Conservation (phyloP, 2,888 invertebrate genomes). For the Microdon myrmicae region DNA sequence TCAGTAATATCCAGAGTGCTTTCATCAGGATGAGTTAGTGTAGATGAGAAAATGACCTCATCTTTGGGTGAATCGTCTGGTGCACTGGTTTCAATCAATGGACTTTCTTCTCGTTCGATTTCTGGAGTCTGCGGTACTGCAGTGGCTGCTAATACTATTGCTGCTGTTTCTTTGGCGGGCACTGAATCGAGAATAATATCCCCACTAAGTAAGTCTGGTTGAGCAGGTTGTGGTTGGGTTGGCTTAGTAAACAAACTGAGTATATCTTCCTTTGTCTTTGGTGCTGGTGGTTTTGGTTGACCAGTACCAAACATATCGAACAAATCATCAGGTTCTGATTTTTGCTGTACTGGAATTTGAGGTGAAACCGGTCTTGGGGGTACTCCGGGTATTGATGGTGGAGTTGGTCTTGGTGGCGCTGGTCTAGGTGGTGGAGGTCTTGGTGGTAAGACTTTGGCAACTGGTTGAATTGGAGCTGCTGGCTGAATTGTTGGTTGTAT, state of each 20-base stretch:
- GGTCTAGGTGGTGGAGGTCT: constrained; percentile 67
- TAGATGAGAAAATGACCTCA: constrained; percentile 61
- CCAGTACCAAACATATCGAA: constrained; percentile 70
- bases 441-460: constrained; percentile 68
- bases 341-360: constrained; percentile 59
- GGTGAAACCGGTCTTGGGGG: constrained; percentile 64
- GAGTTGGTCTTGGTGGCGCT: constrained; percentile 60
- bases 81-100: constrained; percentile 31
- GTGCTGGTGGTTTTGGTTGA: constrained; percentile 68
- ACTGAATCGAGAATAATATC: constrained; percentile 65
- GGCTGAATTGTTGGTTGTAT: constrained; percentile 64
- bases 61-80: constrained; percentile 39
- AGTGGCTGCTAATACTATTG: background rate
- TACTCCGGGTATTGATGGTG: constrained; percentile 61
- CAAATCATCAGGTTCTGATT: constrained; percentile 67
- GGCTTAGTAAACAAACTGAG: constrained; percentile 70
- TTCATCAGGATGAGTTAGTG: constrained; percentile 63
- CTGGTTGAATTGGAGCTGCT: constrained; percentile 68
- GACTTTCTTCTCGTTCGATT: constrained; percentile 26
- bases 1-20: constrained; percentile 62
- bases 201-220: constrained; percentile 71
- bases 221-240: constrained; percentile 60
- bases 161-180: constrained; percentile 16
- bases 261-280: constrained; percentile 72
- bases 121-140: constrained; percentile 2